Conservation (phyloP, 2,888 invertebrate genomes). For the Nowickia ferox region DNA sequence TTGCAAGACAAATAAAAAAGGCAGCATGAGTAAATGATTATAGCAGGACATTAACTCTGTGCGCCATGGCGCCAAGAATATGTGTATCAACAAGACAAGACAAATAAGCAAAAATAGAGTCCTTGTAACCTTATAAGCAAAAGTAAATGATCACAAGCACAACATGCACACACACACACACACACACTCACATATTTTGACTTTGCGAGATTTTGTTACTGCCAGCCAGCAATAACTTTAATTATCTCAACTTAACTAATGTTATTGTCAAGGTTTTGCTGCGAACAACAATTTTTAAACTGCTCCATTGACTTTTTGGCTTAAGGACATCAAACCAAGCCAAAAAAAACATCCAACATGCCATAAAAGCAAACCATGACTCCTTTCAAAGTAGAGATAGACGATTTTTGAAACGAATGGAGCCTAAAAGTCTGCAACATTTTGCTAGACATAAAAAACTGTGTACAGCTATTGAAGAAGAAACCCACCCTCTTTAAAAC, state of each 20-base stretch:
- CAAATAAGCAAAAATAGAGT: constrained; percentile 5
- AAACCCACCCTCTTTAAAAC: constrained; percentile 20
- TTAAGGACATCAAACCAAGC: constrained; percentile 33
- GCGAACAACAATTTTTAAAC: constrained; percentile 33
- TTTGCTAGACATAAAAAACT: constrained; percentile 20
- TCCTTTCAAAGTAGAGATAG: constrained; percentile 8
- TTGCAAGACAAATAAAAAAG: not conserved
- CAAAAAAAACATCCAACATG: not conserved
- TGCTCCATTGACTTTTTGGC: constrained; percentile 65
- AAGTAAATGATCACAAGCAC: constrained; percentile 34
- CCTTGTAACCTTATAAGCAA: constrained; percentile 65
- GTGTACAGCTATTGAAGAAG: not conserved
- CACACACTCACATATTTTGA: not conserved
- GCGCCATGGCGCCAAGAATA: constrained; percentile 59
- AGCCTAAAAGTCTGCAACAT: constrained; percentile 63
- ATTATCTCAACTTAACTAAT: constrained; percentile 25
- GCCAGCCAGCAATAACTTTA: constrained; percentile 8
- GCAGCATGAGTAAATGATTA: constrained; percentile 47
- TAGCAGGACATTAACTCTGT: constrained; percentile 60
- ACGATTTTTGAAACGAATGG: constrained; percentile 15
- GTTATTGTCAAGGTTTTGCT: constrained; percentile 67
- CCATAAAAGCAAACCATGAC: constrained; percentile 13
- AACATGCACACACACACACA: not conserved
- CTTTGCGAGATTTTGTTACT: not conserved
- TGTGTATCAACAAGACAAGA: constrained; percentile 34